Base-by-base conservation (phyloP, 1,140 invertebrate genomes). In the Bathynomus jamesi region DNA sequence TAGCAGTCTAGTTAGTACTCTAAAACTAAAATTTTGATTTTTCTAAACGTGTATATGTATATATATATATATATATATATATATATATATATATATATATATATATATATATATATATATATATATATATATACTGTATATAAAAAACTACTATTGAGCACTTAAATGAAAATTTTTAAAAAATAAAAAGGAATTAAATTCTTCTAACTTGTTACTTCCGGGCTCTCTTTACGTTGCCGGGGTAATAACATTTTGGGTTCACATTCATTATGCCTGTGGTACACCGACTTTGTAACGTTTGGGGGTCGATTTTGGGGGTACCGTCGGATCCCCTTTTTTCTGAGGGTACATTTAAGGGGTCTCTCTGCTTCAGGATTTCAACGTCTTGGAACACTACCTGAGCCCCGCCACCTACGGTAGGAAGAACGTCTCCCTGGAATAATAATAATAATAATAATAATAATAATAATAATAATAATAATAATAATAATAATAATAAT, bases 301-400 rank as follows among this genome's bases (percentile, higher is more conserved):
- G 40, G 21, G 21, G 5, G 40, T 53, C 40, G 13, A 53, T 21
- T 53, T 53, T 53, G n/a, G 70, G 40, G 1, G 63, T 67, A 21
- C 65, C 73, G 30, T 75, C 73, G 53, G 32, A 72, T 31, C 70
- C 65, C 46, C 73, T 53, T 61, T 75, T 75, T 25, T 28, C 53
- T 0, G 32, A 24, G 69, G 69, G 30, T 8, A 69, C 65, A 63
- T 62, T 65, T 21, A 68, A 46, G 2, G 94, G 94, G 0, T 92
- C 94, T 75, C 87, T 85, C 81, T 97, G 94, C 78, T 89, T 91
- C 4, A 98, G 81, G 75, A 89, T 89, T 83, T 99, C 96, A 2
- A 99, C 90, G 82, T 98, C 96, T 77, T 93, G 92, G 78, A 98
- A 97, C 28, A 98, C 89, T 0, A 99, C 94, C 80, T 97, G 93